Conservation (phyloP, 2,113 vertebrate genomes). For the Pluvianellus socialis region DNA sequence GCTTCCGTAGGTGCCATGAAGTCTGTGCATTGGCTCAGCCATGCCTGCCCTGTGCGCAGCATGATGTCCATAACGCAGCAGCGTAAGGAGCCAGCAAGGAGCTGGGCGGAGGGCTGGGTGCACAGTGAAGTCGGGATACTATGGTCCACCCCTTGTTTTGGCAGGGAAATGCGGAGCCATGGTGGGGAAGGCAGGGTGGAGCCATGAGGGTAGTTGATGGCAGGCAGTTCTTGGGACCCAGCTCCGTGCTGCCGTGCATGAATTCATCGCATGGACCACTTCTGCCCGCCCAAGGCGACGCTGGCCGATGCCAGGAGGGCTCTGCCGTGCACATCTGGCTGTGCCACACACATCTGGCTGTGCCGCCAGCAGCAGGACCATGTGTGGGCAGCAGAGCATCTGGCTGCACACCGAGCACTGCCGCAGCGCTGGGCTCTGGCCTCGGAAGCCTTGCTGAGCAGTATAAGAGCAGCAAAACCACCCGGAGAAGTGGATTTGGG, state of each 20-base stretch:
- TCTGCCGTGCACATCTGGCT: neutral
- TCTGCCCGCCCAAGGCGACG: neutral
- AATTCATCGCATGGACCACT: rapidly evolving
- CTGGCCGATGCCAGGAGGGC: neutral
- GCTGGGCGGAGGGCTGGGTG: neutral
- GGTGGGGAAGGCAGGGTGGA: neutral
- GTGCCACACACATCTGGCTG: neutral
- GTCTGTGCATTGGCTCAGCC: neutral
- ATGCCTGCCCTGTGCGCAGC: neutral
- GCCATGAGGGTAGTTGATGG: neutral
- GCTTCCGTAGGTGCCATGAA: neutral
- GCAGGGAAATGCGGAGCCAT: rapidly evolving
- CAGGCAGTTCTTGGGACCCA: neutral
- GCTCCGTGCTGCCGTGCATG: rapidly evolving
- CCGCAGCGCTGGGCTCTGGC: neutral
- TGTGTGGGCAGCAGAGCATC: neutral
- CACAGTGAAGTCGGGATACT: neutral
- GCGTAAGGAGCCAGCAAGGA: neutral
- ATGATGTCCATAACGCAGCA: neutral
- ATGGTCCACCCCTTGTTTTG: neutral
- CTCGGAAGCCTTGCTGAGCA: neutral
- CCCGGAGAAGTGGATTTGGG: conserved; percentile 4
- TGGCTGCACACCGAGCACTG: neutral
- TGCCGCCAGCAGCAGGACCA: rapidly evolving
- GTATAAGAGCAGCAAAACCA: neutral